A percentile compares a stretch with the other conserved stretches of the same genome.
Conservation (phyloP, 2,888 invertebrate species). For the Charanyca ferruginea region DNA sequence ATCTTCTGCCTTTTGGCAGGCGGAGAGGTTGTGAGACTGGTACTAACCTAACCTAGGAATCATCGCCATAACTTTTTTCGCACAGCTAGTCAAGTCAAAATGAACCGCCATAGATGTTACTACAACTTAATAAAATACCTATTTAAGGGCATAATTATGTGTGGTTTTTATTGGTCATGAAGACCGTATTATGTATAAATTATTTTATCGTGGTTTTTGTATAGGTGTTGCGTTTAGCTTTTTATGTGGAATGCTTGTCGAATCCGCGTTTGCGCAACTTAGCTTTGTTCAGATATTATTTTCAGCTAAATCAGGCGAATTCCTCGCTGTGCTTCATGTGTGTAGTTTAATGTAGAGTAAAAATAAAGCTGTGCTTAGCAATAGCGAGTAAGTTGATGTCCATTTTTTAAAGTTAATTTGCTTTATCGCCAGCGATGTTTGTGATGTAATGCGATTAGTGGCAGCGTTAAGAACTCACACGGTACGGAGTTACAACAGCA, state of each 20-base stretch:
- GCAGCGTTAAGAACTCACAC: not conserved
- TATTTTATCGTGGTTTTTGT: not conserved
- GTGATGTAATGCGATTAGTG: not conserved
- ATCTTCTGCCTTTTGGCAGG: too few relatives aligned
- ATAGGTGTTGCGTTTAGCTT: constrained; percentile 5
- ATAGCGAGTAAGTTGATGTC: constrained; percentile 2
- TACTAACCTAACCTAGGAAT: too few relatives aligned
- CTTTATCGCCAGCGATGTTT: not conserved
- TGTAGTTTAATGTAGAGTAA: constrained; percentile 5
- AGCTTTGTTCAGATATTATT: constrained; percentile 1
- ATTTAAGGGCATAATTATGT: too few relatives aligned
- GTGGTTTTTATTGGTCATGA: too few relatives aligned
- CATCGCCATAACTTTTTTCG: too few relatives aligned
- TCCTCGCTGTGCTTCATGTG: constrained; percentile 7
- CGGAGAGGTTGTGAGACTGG: too few relatives aligned
- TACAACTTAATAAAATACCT: too few relatives aligned
- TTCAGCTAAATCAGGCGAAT: constrained; percentile 3
- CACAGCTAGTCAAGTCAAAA: too few relatives aligned
- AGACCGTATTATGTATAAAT: not conserved
- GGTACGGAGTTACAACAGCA: not conserved
- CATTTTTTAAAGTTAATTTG: not conserved
- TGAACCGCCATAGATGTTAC: too few relatives aligned
- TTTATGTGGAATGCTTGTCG: not conserved
- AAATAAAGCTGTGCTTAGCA: constrained; percentile 4
- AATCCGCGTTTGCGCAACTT: not conserved